A percentile compares a stretch with the other conserved stretches of the same genome.
Evolutionary conservation across 1,140 invertebrate genomes (phyloP).

Genomic region (Heliothis subflexa): DNA sequence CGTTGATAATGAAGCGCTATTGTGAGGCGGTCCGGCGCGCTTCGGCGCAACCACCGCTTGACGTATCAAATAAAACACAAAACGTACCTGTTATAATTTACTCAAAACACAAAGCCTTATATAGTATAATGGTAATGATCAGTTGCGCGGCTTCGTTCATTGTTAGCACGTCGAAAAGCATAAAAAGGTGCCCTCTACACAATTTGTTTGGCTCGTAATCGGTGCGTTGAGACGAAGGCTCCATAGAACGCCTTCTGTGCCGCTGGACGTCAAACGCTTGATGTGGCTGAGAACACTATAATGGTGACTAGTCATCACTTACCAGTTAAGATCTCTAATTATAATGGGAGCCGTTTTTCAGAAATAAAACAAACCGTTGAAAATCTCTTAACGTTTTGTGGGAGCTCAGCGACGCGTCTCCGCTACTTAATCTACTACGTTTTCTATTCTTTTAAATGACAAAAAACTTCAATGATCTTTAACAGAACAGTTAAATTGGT

Average conservation of each 20-base stretch:
- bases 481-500: conserved; percentile 75
- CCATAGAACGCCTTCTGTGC: conserved; percentile 68
- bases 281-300: conserved; percentile 68
- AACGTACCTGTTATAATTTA: conserved; percentile 84
- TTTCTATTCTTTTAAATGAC: conserved; percentile 66
- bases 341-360: conserved; percentile 69
- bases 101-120: conserved; percentile 86
- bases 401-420: conserved; percentile 68
- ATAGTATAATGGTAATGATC: conserved; percentile 84
- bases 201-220: conserved; percentile 82
- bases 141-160: conserved; percentile 79
- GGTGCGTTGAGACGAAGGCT: conserved; percentile 66
- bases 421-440: conserved; percentile 74
- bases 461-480: conserved; percentile 77
- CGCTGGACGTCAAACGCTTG: conserved; percentile 62
- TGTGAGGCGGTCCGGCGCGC: conserved; percentile 63
- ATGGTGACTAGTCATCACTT: conserved; percentile 76
- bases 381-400: conserved; percentile 80
- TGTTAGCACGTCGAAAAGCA: conserved; percentile 80
- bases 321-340: conserved; percentile 74
- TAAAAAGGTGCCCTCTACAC: conserved; percentile 78
- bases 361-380: conserved; percentile 79
- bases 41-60: conserved; percentile 59
- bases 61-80: conserved; percentile 76
- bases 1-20: conserved; percentile 79